Percentiles rank a stretch among this genome's conserved stretches.
Conservation (phyloP, 2,797 vertebrate species). For the Amblyraja radiata region DNA sequence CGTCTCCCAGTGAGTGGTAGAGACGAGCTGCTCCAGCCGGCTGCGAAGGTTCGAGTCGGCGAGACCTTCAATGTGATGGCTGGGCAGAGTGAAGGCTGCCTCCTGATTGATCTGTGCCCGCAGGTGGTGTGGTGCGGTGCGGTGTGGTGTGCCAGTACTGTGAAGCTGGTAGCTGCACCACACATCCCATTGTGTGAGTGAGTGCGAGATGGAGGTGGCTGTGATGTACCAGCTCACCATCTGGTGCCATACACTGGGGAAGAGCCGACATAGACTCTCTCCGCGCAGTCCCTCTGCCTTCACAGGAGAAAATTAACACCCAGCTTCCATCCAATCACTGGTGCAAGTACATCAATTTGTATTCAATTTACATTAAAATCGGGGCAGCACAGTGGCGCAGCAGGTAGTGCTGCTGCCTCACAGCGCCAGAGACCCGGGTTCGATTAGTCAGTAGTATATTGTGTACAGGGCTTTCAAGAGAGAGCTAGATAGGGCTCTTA, state of each 20-base stretch:
- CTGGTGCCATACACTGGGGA: background rate
- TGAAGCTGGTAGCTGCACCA: background rate
- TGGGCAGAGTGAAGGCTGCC: background rate
- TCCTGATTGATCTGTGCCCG: background rate
- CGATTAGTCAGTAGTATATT: no score
- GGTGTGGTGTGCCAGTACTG: background rate
- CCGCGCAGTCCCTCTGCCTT: background rate
- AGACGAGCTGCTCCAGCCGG: no score
- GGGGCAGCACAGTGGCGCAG: no score
- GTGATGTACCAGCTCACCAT: background rate
- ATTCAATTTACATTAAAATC: no score
- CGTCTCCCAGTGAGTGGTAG: background rate
- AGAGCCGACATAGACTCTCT: background rate
- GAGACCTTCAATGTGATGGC: background rate
- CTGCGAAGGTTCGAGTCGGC: background rate
- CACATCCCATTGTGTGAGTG: background rate
- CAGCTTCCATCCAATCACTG: background rate
- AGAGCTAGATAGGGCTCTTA: no score
- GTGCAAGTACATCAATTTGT: background rate
- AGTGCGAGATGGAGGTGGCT: conserved; percentile 12
- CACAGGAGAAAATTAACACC: background rate
- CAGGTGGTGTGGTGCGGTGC: background rate
- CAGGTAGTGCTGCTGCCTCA: no score
- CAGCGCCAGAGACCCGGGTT: no score
- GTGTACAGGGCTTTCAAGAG: no score